Evolutionary conservation across 1,140 invertebrate species (phyloP).

Genomic region (Steinernema feltiae): DNA sequence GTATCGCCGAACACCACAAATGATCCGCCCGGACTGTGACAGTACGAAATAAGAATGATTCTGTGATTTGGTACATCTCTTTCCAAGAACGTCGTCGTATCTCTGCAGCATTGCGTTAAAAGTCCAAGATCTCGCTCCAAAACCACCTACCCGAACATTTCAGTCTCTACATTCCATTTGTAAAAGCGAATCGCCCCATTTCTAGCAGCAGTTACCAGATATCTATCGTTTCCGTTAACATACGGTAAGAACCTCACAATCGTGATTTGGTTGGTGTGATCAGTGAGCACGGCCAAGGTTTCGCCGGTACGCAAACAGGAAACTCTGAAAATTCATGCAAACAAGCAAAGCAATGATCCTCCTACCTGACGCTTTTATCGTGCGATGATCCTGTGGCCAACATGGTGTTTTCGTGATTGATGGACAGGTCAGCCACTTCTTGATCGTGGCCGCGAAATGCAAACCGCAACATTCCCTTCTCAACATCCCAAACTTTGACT

Average conservation of each 20-base stretch:
- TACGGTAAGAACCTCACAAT: slow-evolving; percentile 77
- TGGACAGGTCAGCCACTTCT: slow-evolving; percentile 90
- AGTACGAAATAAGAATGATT: slow-evolving; percentile 91
- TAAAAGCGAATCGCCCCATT: slow-evolving; percentile 96
- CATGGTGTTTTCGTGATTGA: slow-evolving; percentile 84
- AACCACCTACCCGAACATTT: slow-evolving; percentile 61
- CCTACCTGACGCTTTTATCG: slow-evolving; percentile 68
- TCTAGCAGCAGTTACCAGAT: slow-evolving; percentile 83
- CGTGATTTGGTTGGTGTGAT: slow-evolving; percentile 84
- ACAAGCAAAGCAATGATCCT: not conserved
- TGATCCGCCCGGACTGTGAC: slow-evolving; percentile 78
- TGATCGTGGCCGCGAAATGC: slow-evolving; percentile 84
- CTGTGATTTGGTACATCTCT: not conserved
- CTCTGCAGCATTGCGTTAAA: too few relatives aligned
- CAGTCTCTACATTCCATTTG: slow-evolving; percentile 63
- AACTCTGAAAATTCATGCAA: slow-evolving; percentile 61
- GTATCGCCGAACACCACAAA: slow-evolving; percentile 87
- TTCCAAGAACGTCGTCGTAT: slow-evolving; percentile 59
- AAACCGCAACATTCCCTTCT: slow-evolving; percentile 77
- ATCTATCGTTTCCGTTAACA: slow-evolving; percentile 68
- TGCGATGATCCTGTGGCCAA: slow-evolving; percentile 76
- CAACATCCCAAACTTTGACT: slow-evolving; percentile 88
- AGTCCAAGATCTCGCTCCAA: slow-evolving; percentile 1
- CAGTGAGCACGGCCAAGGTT: slow-evolving; percentile 67
- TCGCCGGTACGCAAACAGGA: slow-evolving; percentile 76